phyloP scores from a whole-genome alignment of 2,888 invertebrate species.

The Tipula unca region DNA sequence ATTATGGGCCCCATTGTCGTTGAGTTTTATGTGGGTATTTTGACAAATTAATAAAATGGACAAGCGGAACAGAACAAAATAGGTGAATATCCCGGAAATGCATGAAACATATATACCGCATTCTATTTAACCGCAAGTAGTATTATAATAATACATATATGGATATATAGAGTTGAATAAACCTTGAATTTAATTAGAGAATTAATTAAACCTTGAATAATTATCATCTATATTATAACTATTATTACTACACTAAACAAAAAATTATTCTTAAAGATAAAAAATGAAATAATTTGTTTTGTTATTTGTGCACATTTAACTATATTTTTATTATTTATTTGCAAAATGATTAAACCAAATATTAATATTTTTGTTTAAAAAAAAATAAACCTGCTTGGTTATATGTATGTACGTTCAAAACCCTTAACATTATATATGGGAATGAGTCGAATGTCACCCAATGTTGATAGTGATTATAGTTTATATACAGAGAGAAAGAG shows the following conservation, averaged over 20 bases:
- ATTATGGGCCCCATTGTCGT: too few relatives aligned
- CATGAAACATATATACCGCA: too few relatives aligned
- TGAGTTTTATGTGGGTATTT: too few relatives aligned
- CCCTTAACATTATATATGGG: neutral
- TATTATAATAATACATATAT: neutral
- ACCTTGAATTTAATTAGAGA: neutral
- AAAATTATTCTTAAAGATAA: neutral
- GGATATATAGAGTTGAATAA: neutral
- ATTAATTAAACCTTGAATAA: neutral
- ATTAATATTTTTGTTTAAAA: neutral
- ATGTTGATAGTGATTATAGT: neutral
- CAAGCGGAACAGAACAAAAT: too few relatives aligned
- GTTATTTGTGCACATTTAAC: neutral
- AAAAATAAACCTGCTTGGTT: neutral
- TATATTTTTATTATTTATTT: neutral
- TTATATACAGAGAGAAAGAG: neutral
- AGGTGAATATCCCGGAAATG: too few relatives aligned
- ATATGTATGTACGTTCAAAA: neutral
- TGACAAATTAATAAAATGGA: too few relatives aligned
- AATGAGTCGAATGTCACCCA: neutral
- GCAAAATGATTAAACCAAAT: neutral
- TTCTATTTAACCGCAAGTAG: too few relatives aligned
- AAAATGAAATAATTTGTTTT: neutral
- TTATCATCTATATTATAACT: neutral
- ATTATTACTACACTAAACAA: neutral